phyloP scores from a whole-genome alignment of 1,140 invertebrate genomes.

The Acyrthosiphon pisum region DNA sequence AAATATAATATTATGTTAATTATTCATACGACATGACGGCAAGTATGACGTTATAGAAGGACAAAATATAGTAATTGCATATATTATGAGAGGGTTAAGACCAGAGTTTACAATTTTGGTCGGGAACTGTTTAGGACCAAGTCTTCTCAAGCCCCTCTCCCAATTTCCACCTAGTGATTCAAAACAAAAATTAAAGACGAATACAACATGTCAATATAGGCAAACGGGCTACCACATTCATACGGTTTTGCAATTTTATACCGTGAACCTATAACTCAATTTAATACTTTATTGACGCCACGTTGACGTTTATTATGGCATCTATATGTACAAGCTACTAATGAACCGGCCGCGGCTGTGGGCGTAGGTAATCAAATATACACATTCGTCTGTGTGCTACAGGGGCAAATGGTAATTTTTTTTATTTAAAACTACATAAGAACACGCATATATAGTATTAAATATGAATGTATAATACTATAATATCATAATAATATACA shows the following conservation, averaged over 20 bases:
- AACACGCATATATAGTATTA: neutral
- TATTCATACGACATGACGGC: too few relatives aligned
- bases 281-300: neutral
- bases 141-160: neutral
- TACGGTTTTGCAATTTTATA: neutral
- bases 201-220: neutral
- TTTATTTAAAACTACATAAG: neutral
- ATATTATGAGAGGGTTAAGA: neutral
- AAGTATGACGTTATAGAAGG: neutral
- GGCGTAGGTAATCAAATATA: neutral
- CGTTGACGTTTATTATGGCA: neutral
- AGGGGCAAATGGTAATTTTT: neutral
- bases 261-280: neutral
- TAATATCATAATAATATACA: neutral
- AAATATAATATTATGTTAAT: too few relatives aligned
- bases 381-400: neutral
- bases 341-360: neutral
- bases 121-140: neutral
- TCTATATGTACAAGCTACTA: neutral
- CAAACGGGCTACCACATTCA: neutral
- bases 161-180: neutral
- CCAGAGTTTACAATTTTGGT: neutral
- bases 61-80: neutral
- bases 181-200: neutral
- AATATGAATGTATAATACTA: neutral